A percentile compares a stretch with the other conserved stretches of the same genome.
Evolutionary conservation across 2,113 vertebrate genomes (phyloP).

Genomic region (Otocyon megalotis): DNA sequence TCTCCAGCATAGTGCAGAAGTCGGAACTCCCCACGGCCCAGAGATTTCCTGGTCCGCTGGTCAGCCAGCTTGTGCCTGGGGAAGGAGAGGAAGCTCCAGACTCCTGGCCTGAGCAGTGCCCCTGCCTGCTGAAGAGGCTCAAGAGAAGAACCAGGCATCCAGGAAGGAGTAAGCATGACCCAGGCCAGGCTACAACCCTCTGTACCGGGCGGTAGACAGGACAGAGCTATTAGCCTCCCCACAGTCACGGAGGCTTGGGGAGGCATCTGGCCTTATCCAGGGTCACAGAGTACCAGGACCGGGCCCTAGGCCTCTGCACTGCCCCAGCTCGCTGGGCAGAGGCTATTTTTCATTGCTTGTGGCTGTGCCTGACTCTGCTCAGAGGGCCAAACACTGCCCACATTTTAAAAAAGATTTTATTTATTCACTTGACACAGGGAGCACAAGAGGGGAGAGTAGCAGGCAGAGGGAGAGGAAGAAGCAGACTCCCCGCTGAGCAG

Average conservation of each 20-base stretch:
- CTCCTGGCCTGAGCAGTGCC: background rate
- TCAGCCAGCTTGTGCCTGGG: conserved; percentile 97
- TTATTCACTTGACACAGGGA: no score
- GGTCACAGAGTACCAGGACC: background rate
- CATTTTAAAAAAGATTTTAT: background rate
- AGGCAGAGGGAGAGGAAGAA: no score
- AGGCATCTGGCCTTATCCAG: background rate
- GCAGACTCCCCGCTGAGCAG: no score
- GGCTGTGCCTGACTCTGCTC: background rate
- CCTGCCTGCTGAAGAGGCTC: background rate
- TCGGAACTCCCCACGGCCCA: conserved; percentile 96
- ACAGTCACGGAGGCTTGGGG: background rate
- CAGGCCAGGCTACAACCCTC: background rate
- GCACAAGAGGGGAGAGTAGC: no score
- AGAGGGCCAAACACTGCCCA: background rate
- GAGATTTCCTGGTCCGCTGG: conserved; percentile 95
- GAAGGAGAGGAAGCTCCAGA: background rate
- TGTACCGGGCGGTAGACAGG: background rate
- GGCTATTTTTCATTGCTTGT: background rate
- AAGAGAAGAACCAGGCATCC: background rate
- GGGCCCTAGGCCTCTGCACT: background rate
- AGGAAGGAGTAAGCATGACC: background rate
- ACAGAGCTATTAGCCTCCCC: no score
- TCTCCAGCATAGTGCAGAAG: conserved; percentile 97
- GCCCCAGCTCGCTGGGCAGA: rapidly evolving